Evolutionary conservation across 2,888 invertebrate genomes (phyloP), one percentile per base, ranked within the genome.

Genomic region (Tupiocoris notatus): DNA sequence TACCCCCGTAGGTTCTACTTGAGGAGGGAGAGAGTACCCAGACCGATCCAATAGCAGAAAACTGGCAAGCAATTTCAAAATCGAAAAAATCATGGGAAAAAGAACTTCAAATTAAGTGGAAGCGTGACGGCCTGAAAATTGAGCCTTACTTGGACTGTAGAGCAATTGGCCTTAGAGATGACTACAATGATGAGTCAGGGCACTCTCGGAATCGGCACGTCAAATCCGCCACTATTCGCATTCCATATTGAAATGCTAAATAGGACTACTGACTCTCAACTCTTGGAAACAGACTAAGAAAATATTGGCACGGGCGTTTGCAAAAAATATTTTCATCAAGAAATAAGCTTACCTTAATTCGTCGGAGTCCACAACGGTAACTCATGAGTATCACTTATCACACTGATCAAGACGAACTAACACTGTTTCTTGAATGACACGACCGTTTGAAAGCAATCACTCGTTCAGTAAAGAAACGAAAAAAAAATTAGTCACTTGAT

Each of bases 281-380:
- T n/a, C n/a, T n/a, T n/a, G n/a, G n/a, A n/a, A n/a, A n/a, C n/a
- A n/a, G n/a, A n/a, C n/a, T n/a, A n/a, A n/a, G n/a, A n/a, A n/a
- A n/a, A n/a, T n/a, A n/a, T n/a, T n/a, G n/a, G n/a, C n/a, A n/a
- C n/a, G n/a, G n/a, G n/a, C n/a, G n/a, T n/a, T n/a, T n/a, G n/a
- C n/a, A n/a, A n/a, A n/a, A n/a, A n/a, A n/a, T n/a, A n/a, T n/a
- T n/a, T n/a, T n/a, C n/a, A n/a, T 39, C 39, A 22, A 65, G 25
- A 65, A 66, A 39, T 12, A 12, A 17, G 22, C 2, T 71, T 61
- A 71, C 71, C 71, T 71, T 61, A 24, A 71, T 71, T 25, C 71
- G 61, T 59, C 71, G 71, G 54, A 71, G 71, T 71, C 71, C 71
- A 71, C 71, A 71, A 71, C 71, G 71, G 71, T 71, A 71, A 71